Evolutionary conservation across 2,888 invertebrate genomes (phyloP).

Genomic region (Drosophila phalerata): DNA sequence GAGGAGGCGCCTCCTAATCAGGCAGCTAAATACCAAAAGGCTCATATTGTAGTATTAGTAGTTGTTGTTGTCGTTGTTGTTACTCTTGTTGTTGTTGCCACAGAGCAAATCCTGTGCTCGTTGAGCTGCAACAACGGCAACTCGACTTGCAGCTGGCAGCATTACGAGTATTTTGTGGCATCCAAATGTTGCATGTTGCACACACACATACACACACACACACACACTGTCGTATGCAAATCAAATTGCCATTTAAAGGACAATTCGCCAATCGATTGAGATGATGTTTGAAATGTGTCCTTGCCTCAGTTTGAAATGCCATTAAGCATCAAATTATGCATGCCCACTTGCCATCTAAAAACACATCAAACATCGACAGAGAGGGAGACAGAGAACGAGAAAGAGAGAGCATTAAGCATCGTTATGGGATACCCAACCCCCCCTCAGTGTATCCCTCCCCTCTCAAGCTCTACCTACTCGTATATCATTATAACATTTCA

Average conservation of each 20-base stretch:
- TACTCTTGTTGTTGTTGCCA: conserved; percentile 2
- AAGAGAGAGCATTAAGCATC: background rate
- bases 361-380: conserved; percentile 29
- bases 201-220: conserved; percentile 7
- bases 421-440: background rate
- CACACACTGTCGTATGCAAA: conserved; percentile 48
- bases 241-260: conserved; percentile 54
- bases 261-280: conserved; percentile 65
- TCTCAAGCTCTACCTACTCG: background rate
- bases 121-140: background rate
- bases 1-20: conserved; percentile 34
- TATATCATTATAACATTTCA: conserved; percentile 37
- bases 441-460: background rate
- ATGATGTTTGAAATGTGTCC: conserved; percentile 63
- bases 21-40: conserved; percentile 26
- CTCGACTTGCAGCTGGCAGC: conserved; percentile 18
- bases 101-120: conserved; percentile 11
- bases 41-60: conserved; percentile 13
- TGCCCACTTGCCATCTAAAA: conserved; percentile 74
- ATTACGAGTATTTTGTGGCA: conserved; percentile 4
- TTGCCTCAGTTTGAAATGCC: conserved; percentile 48
- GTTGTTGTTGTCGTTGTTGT: background rate
- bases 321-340: conserved; percentile 77
- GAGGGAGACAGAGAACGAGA: background rate
- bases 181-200: conserved; percentile 15